Evolutionary conservation across 2,113 vertebrate species (phyloP), one percentile per base, ranked within the genome.

Genomic region (Thymallus thymallus): DNA sequence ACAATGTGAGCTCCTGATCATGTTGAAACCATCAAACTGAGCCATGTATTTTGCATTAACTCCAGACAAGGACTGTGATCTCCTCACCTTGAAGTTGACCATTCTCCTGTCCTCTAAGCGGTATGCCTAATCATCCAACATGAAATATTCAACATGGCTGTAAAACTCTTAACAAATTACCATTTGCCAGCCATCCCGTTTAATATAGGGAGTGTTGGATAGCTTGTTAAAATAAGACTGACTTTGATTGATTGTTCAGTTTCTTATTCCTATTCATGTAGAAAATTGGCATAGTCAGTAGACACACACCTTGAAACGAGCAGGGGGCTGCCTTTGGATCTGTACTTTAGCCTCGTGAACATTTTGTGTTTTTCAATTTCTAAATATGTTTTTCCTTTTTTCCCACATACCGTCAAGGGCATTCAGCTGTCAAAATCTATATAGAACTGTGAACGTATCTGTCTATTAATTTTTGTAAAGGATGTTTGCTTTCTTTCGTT

Each of bases 171-270:
- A 65, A 66, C 82, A 86, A 83, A 90, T 90, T 76, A 84, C 76
- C 80, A 81, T 90, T 89, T 86, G 73, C 83, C 23, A 20, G 81
- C 78, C 83, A 85, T 85, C 82, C 78, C 22, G 48, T 74, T 90
- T 86, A 88, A 88, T 87, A 80, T 68, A 81, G 41, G 2, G 64
- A 77, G 71, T 84, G 80, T 84, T 83, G 67, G 79, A 84, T 78
- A 77, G 84, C 76, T 87, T 82, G 79, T 86, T 87, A 89, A 88
- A 87, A 82, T 85, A 85, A 41, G 65, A 72, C 66, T 64, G 88
- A 91, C 91, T 88, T 88, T 94, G 91, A 93, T 91, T 92, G 92
- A 94, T 93, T 87, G 89, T 63, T 41, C 66, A 55, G 85, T 79
- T 86, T 88, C 84, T 81, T 82, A 68, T 87, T 90, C 74, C 84